Percentiles rank a stretch among this genome's conserved stretches.
Conservation (phyloP, 2,113 vertebrate species). For the Rhodinocichla rosea region DNA sequence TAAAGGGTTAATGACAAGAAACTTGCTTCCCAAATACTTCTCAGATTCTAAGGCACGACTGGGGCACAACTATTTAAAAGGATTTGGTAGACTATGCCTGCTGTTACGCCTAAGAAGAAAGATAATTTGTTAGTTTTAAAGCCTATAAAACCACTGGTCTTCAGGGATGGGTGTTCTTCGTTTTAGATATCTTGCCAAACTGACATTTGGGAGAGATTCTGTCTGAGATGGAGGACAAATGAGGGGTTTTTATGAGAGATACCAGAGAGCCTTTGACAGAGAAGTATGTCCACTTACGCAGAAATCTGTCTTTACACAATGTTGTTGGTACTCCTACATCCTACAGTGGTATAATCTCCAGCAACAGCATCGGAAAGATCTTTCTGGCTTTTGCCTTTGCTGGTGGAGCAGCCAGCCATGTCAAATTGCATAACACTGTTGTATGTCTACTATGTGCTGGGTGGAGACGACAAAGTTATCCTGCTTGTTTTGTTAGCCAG, state of each 20-base stretch:
- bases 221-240: not conserved
- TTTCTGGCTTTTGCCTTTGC: not conserved
- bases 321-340: not conserved
- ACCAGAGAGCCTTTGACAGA: not conserved
- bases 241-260: not conserved
- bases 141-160: constrained; percentile 12
- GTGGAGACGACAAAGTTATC: not conserved
- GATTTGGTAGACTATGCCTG: not conserved
- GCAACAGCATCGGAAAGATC: not conserved
- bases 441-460: not conserved
- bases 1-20: not conserved
- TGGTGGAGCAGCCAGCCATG: constrained; percentile 3
- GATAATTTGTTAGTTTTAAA: constrained; percentile 35
- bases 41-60: not conserved
- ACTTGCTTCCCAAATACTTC: not conserved
- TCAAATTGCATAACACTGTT: not conserved
- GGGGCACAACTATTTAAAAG: constrained; percentile 13
- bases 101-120: constrained; percentile 18
- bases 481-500: not conserved
- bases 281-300: not conserved
- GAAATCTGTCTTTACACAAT: not conserved
- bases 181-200: constrained; percentile 6
- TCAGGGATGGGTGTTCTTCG: not conserved
- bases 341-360: not conserved
- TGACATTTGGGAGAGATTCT: not conserved